Conservation (phyloP, 2,797 vertebrate genomes). For the Malurus leucopterus region DNA sequence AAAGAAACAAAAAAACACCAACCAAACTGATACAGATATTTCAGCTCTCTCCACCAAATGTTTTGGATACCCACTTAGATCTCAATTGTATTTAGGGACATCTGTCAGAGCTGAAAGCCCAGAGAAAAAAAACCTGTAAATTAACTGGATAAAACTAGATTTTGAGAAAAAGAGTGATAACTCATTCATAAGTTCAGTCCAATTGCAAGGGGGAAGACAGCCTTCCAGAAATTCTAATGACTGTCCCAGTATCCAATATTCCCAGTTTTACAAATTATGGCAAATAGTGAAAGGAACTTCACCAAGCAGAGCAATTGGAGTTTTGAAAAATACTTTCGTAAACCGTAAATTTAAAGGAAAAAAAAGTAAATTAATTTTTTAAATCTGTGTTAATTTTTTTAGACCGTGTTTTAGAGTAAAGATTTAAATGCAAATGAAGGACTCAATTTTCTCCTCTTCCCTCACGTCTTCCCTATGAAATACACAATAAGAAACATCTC, state of each 20-base stretch:
- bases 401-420: not conserved
- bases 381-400: not conserved
- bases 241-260: not conserved
- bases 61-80: not conserved
- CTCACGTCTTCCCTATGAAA: not conserved
- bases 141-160: not conserved
- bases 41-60: constrained; percentile 1
- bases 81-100: not conserved
- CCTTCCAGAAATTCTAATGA: not conserved
- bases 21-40: constrained; percentile 13
- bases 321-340: not conserved
- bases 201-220: not conserved
- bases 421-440: not conserved
- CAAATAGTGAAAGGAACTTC: not conserved
- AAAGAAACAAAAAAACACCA: not conserved
- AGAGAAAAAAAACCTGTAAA: not conserved
- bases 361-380: not conserved
- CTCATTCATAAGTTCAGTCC: not conserved
- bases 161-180: not conserved
- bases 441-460: not conserved
- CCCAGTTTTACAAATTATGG: not conserved
- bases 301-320: not conserved
- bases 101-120: not conserved
- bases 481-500: not conserved
- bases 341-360: not conserved